Conservation (phyloP, 2,797 vertebrate genomes). For the Sebastes flavidus region DNA sequence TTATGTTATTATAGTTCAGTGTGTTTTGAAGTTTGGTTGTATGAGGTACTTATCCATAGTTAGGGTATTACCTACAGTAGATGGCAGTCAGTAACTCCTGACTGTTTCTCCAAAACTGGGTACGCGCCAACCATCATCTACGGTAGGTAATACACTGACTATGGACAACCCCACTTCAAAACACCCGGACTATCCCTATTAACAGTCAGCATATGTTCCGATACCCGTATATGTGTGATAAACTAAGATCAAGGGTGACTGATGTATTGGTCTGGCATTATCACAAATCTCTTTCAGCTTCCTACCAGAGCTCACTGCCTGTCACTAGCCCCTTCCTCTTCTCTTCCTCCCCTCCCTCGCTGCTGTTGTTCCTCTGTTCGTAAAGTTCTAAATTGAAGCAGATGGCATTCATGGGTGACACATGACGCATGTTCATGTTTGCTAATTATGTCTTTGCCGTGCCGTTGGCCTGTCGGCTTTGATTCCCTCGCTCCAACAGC, state of each 20-base stretch:
- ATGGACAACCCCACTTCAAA: no score
- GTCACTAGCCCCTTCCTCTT: background rate
- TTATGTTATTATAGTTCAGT: no score
- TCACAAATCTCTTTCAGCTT: background rate
- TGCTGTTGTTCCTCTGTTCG: background rate
- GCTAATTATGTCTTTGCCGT: constrained; percentile 58
- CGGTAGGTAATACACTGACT: no score
- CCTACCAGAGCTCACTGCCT: background rate
- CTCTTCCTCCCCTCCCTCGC: background rate
- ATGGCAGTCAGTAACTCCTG: no score
- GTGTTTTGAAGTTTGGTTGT: no score
- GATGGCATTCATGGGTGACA: constrained; percentile 56
- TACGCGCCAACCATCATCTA: no score
- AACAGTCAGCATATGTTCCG: no score
- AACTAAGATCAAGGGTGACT: background rate
- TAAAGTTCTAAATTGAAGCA: constrained; percentile 50
- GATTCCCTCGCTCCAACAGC: constrained; percentile 45
- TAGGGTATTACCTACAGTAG: no score
- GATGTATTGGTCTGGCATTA: background rate
- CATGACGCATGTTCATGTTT: constrained; percentile 56
- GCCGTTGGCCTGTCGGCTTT: constrained; percentile 46
- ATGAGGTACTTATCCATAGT: no score
- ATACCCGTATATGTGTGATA: background rate
- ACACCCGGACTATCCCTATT: no score
- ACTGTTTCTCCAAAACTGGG: no score